phyloP scores from a whole-genome alignment of 2,888 invertebrate genomes.

The Ceriagrion tenellum region DNA sequence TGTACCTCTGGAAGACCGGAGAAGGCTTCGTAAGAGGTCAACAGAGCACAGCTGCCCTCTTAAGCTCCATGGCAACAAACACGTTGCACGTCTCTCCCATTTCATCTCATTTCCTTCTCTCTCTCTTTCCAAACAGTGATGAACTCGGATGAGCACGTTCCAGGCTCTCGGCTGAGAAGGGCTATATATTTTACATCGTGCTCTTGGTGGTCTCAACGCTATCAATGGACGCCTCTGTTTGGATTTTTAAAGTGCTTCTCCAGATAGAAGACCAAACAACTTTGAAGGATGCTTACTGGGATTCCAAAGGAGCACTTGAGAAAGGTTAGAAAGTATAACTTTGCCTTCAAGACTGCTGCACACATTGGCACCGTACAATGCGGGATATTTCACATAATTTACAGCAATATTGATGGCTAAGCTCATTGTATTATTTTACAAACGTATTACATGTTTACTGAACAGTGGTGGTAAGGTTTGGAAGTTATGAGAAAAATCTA shows the following conservation, averaged over 20 bases:
- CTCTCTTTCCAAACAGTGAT: slow-evolving; percentile 31
- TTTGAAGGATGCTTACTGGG: background rate
- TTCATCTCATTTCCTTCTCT: background rate
- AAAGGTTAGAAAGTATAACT: slow-evolving; percentile 21
- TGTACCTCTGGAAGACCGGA: background rate
- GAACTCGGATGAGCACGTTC: background rate
- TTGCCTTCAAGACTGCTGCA: background rate
- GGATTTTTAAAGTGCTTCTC: slow-evolving; percentile 12
- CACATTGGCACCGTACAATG: background rate
- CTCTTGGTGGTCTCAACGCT: background rate
- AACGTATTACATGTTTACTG: too few relatives aligned
- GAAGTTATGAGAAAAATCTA: too few relatives aligned
- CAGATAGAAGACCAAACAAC: background rate
- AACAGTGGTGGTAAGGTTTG: too few relatives aligned
- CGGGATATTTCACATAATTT: background rate
- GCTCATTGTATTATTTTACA: too few relatives aligned
- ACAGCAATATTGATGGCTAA: background rate
- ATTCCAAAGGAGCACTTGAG: background rate
- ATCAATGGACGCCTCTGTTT: slow-evolving; percentile 34
- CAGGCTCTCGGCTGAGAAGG: background rate
- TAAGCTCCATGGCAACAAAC: background rate
- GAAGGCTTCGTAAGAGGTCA: background rate
- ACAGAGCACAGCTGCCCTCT: background rate
- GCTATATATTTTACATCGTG: background rate
- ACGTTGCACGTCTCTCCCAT: background rate